Percentiles rank a stretch among this genome's conserved stretches.
Evolutionary conservation across 2,113 vertebrate genomes (phyloP).

Genomic region (Ellobius talpinus): DNA sequence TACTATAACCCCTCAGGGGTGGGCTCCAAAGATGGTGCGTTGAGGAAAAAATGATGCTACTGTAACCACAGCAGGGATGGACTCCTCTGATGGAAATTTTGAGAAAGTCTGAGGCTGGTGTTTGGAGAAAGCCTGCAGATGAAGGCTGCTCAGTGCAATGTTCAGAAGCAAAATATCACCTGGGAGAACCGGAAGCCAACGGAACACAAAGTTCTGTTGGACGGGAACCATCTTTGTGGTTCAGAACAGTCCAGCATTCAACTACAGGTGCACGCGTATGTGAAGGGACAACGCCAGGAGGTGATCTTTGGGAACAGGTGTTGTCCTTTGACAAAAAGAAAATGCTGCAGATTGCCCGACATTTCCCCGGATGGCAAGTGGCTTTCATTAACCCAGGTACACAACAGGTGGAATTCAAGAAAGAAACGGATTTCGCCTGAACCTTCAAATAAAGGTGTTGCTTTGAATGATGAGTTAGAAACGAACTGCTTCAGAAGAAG

Average conservation of each 20-base stretch:
- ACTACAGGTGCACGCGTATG: not conserved
- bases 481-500: slow-evolving; percentile 45
- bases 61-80: not conserved
- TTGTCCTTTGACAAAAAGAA: slow-evolving; percentile 40
- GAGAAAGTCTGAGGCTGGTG: not conserved
- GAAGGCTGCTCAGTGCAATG: not conserved
- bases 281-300: not conserved
- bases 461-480: slow-evolving; percentile 55
- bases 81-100: not conserved
- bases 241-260: not conserved
- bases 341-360: slow-evolving; percentile 1
- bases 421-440: slow-evolving; percentile 3
- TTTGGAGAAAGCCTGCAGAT: not conserved
- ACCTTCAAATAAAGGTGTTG: slow-evolving; percentile 1
- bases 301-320: slow-evolving; percentile 50
- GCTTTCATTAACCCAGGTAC: not conserved
- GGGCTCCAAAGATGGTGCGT: not conserved
- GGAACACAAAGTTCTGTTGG: not conserved
- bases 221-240: not conserved
- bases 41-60: not conserved
- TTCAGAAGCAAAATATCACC: not conserved
- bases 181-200: not conserved
- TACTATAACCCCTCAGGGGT: not conserved
- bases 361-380: slow-evolving; percentile 33
- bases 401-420: not conserved